Base-by-base conservation (phyloP, 2,113 vertebrate genomes). In the Rhynchopsitta pachyrhyncha region DNA sequence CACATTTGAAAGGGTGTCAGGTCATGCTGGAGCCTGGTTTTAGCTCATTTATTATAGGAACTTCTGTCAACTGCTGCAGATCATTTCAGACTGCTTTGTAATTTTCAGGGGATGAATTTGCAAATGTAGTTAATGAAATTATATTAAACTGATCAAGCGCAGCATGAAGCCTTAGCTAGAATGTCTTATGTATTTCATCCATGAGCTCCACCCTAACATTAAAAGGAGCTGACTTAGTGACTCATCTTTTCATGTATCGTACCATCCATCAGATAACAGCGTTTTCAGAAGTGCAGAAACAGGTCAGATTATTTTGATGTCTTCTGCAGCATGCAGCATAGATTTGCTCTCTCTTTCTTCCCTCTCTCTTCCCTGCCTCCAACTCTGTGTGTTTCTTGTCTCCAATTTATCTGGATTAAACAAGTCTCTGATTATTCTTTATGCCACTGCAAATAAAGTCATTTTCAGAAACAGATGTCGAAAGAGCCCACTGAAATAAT, bases 381-480 rank as follows among this genome's bases (percentile, higher is more conserved):
- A 74, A 6, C 63, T 95, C 88, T 41, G n/a, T 74, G 29, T 88
- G 74, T 95, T 86, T 93, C 91, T 93, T 63, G 90, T 81, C 90
- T 92, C 80, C 84, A 84, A 90, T 93, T 97, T 95, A 94, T 95
- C 90, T 97, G 96, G 93, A 96, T 96, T 96, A 96, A 96, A 95
- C 93, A 95, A 96, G 94, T 96, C 92, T 95, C 93, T 97, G 94
- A 97, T 96, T 97, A 96, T 97, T 96, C 94, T 97, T 95, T 95
- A 93, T 95, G 97, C 94, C 97, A 96, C 91, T 92, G 94, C 93
- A 97, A 97, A 97, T 97, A 96, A 97, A 97, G 92, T 97, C 96
- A 97, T 97, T 97, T 97, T 97, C 95, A 93, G 96, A 97, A 97
- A 93, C 93, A 97, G 96, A 97, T 97, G 92, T 92, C 87, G 64